These are phyloP conservation scores for Apistogramma diplotaenia DNA, from an alignment of 2,113 vertebrate species.

Conservation along the genomic window DNA sequence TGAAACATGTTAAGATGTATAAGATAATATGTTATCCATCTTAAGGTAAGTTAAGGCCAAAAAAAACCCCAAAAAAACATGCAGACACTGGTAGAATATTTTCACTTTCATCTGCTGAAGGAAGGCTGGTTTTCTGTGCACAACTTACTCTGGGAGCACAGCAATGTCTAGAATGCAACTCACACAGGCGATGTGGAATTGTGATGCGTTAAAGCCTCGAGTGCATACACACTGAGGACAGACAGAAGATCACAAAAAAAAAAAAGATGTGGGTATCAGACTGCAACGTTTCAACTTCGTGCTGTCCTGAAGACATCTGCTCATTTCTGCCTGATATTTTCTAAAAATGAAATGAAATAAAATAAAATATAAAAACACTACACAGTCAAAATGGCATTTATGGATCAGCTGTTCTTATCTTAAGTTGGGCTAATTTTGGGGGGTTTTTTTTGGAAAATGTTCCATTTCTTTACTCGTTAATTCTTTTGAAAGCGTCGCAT, in stretches of 20 bases:
- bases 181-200: neutral
- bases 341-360: too few species aligned
- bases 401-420: neutral
- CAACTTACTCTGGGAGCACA: neutral
- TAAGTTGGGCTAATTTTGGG: neutral
- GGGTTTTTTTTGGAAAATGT: too few species aligned
- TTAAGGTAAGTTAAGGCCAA: neutral
- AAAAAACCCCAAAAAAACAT: neutral
- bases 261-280: neutral
- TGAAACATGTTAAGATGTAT: neutral
- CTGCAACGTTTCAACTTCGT: neutral
- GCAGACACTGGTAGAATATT: neutral
- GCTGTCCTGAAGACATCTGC: neutral
- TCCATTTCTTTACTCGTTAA: too few species aligned
- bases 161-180: neutral
- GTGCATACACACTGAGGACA: neutral
- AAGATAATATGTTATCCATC: too few species aligned
- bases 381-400: neutral
- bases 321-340: neutral
- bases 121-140: neutral
- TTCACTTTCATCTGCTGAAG: neutral
- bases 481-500: too few species aligned
- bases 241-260: neutral
- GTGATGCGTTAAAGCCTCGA: neutral
- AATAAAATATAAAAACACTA: neutral